phyloP scores from a whole-genome alignment of 1,140 invertebrate species.

The Portunus trituberculatus region DNA sequence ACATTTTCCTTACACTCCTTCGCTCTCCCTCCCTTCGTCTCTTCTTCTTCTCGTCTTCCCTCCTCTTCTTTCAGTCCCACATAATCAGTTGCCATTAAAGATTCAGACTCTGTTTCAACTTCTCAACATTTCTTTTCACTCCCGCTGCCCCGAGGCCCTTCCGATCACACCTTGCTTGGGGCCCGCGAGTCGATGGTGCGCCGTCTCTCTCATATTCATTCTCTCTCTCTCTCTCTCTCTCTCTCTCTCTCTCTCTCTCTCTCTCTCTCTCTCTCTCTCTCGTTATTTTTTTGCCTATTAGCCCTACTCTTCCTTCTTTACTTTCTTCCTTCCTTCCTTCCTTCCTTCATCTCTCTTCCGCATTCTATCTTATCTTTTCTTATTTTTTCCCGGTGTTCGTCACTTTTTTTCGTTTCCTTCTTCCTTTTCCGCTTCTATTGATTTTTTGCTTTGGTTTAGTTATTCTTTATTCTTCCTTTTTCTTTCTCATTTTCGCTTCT shows the following conservation, averaged over 20 bases:
- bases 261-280: too few relatives aligned
- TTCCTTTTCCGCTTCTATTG: not conserved
- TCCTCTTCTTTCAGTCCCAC: not conserved
- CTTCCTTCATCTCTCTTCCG: too few relatives aligned
- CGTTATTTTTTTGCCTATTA: too few relatives aligned
- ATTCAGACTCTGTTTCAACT: not conserved
- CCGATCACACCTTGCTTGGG: not conserved
- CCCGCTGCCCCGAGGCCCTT: not conserved
- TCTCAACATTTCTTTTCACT: constrained; percentile 10
- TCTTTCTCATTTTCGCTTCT: too few relatives aligned
- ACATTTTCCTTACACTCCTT: too few relatives aligned
- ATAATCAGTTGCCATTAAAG: not conserved
- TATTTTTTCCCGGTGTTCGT: not conserved
- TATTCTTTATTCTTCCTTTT: not conserved
- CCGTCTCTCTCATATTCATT: not conserved
- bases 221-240: not conserved
- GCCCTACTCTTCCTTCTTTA: not conserved
- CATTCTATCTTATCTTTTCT: not conserved
- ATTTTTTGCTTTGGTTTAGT: not conserved
- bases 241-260: too few relatives aligned
- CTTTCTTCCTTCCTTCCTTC: not conserved
- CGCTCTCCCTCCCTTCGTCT: not conserved
- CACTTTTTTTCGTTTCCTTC: not conserved
- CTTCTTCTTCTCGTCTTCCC: not conserved
- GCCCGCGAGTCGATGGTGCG: not conserved